Base-by-base conservation (phyloP, 2,113 vertebrate species). In the Seriola aureovittata region DNA sequence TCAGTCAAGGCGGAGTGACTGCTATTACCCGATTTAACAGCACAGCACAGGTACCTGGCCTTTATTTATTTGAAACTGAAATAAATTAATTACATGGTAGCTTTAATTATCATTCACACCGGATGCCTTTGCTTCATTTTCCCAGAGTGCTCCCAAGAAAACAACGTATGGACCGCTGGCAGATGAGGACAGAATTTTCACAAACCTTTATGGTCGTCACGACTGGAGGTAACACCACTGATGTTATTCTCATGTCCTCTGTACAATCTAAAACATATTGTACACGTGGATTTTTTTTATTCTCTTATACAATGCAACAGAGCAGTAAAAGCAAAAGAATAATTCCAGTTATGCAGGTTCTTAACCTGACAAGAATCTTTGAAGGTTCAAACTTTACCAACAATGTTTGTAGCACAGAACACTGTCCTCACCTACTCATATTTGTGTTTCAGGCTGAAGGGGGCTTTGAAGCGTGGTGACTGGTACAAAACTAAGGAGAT, bases 401-500 rank as follows among this genome's bases (percentile, higher is more conserved):
- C 48, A 8, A 50, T 36, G 8, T 48, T 1, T 64, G 16, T 23
- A 23, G 64, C 19, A 38, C 4, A 32, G 3, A 71, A 40, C 16
- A 29, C 23, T 66, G 0, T 63, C 21, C 14, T 2, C 1, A 75
- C 3, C 23, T 38, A 9, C 21, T 65, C 13, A 13, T 68, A 1
- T 38, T 84, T 73, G 25, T 68, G 16, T 2, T 46, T 64, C 50
- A 93, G 99, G 96, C 91, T 99, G 85, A 97, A 97, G 78, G 98
- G 98, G 0, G 98, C 98, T 0, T 58, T 96, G 81, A 96, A 94
- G 60, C 96, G 97, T 21, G 98, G 98, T 0, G 98, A 99, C 90
- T 99, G 98, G 98, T 98, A 97, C 92, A 99, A 99, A 95, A 99
- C 98, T 0, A 99, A 99, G 91, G 98, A 99, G 95, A 99, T 99